phyloP scores from a whole-genome alignment of 2,888 invertebrate species.

The Drosophila demipolita region DNA sequence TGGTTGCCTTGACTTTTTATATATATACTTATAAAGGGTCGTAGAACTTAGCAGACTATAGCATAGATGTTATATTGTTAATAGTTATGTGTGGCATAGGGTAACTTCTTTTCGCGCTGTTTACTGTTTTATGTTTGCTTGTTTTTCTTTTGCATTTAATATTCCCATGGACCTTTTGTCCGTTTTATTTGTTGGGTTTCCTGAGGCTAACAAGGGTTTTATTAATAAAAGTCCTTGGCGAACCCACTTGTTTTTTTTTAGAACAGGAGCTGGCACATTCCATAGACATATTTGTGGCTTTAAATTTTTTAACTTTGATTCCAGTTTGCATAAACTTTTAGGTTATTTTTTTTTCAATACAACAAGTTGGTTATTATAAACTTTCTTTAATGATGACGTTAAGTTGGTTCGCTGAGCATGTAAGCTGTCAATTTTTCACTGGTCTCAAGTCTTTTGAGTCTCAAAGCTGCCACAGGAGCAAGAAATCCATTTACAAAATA shows the following conservation, averaged over 20 bases:
- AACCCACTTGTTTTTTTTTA: slow-evolving; percentile 44
- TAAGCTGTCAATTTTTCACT: slow-evolving; percentile 27
- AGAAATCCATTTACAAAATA: slow-evolving; percentile 51
- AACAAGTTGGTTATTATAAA: slow-evolving; percentile 57
- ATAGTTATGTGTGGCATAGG: slow-evolving; percentile 7
- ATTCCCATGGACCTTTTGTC: slow-evolving; percentile 64
- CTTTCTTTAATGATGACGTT: slow-evolving; percentile 16
- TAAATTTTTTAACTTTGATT: slow-evolving; percentile 49
- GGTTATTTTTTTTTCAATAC: slow-evolving; percentile 19
- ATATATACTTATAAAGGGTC: neutral
- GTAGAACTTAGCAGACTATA: neutral
- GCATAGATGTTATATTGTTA: slow-evolving; percentile 4
- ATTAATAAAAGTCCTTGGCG: slow-evolving; percentile 62
- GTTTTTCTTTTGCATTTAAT: slow-evolving; percentile 21
- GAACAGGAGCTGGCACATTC: neutral
- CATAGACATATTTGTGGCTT: slow-evolving; percentile 31
- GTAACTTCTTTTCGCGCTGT: slow-evolving; percentile 24
- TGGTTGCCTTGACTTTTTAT: slow-evolving; percentile 14
- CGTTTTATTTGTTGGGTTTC: slow-evolving; percentile 38
- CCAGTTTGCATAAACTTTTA: slow-evolving; percentile 42
- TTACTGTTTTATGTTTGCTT: neutral
- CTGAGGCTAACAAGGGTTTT: slow-evolving; percentile 70
- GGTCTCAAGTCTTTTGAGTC: slow-evolving; percentile 21
- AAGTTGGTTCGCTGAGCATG: slow-evolving; percentile 21
- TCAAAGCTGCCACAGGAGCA: slow-evolving; percentile 13